Evolutionary conservation across 2,888 invertebrate species (phyloP).

Genomic region (Drosophila macrothrix): DNA sequence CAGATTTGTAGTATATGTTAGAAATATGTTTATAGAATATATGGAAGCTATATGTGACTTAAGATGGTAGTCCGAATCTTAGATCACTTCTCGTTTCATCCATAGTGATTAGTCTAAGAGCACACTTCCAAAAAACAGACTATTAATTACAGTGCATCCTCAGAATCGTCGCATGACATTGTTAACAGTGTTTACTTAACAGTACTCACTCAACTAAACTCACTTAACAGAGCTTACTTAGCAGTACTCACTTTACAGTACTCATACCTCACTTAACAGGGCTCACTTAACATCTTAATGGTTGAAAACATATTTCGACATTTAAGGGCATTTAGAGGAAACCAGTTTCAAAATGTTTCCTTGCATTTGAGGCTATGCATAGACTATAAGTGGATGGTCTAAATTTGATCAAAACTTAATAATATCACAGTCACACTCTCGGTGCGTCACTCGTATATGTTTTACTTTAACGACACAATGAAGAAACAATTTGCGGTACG

Average conservation of each 20-base stretch:
- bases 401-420: not conserved
- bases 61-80: not conserved
- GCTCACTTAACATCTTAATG: not conserved
- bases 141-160: not conserved
- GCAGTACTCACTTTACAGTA: too few relatives aligned
- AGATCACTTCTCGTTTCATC: not conserved
- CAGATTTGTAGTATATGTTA: not conserved
- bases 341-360: not conserved
- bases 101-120: not conserved
- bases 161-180: not conserved
- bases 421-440: slow-evolving; percentile 61
- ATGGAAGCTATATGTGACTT: too few relatives aligned
- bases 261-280: not conserved
- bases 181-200: not conserved
- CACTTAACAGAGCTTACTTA: too few relatives aligned
- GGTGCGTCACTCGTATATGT: slow-evolving; percentile 66
- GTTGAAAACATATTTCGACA: not conserved
- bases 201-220: not conserved
- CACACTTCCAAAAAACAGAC: not conserved
- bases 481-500: slow-evolving; percentile 58
- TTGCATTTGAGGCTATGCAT: not conserved
- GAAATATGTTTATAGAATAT: not conserved
- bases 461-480: slow-evolving; percentile 68
- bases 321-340: not conserved
- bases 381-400: not conserved